phyloP scores from a whole-genome alignment of 2,888 invertebrate genomes.

The Drosophila planitibia region DNA sequence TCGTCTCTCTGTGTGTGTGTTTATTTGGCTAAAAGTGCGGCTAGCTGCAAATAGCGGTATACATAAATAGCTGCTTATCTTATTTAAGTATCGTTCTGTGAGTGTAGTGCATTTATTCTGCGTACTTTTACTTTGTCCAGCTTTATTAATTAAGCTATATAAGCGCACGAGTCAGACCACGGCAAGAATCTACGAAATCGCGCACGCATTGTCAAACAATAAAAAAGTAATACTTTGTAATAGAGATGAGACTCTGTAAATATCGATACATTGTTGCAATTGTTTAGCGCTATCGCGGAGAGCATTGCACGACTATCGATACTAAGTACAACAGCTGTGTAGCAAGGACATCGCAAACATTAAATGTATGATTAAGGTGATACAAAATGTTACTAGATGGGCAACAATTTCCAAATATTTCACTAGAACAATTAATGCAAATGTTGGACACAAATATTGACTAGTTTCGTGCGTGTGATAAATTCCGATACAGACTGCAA shows the following conservation, averaged over 20 bases:
- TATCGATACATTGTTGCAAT: constrained; percentile 36
- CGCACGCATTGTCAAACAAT: constrained; percentile 55
- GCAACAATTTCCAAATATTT: not conserved
- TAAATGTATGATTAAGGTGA: not conserved
- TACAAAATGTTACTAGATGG: not conserved
- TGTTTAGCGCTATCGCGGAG: constrained; percentile 7
- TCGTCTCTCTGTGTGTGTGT: constrained; percentile 10
- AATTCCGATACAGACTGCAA: not conserved
- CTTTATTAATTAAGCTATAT: constrained; percentile 16
- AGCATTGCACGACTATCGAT: not conserved
- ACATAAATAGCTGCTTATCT: constrained; percentile 9
- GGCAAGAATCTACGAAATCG: constrained; percentile 25
- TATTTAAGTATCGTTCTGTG: constrained; percentile 5
- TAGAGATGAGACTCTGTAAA: constrained; percentile 28
- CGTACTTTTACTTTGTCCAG: constrained; percentile 16
- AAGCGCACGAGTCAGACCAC: constrained; percentile 20
- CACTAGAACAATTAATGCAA: not conserved
- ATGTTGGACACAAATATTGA: too few relatives aligned
- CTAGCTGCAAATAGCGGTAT: constrained; percentile 19
- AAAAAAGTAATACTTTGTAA: constrained; percentile 27
- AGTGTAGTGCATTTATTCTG: not conserved
- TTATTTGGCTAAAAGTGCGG: constrained; percentile 24
- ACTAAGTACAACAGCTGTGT: constrained; percentile 9
- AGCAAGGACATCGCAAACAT: not conserved
- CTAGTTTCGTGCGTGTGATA: not conserved